phyloP scores from a whole-genome alignment of 2,113 vertebrate species.

The Morone chrysops region DNA sequence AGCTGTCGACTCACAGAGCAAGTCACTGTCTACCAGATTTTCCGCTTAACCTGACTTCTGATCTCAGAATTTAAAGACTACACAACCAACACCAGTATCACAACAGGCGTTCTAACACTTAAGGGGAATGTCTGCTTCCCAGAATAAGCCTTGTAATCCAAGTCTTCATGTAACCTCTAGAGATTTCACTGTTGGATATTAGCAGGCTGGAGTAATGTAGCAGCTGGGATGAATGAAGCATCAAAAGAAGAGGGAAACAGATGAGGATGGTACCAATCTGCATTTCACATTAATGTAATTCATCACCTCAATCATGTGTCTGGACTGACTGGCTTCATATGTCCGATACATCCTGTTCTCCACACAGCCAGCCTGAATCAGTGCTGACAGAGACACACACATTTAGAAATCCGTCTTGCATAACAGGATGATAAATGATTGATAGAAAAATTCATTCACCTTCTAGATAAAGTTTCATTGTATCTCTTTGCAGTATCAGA shows the following conservation, averaged over 20 bases:
- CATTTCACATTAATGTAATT: constrained; percentile 6
- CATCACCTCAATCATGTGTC: not conserved
- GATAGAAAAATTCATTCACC: not conserved
- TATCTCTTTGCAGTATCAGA: no score
- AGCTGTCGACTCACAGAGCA: not conserved
- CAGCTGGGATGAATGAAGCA: not conserved
- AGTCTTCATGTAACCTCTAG: not conserved
- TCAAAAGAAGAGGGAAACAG: not conserved
- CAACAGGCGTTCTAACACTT: not conserved
- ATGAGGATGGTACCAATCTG: constrained; percentile 4
- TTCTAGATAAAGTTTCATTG: no score
- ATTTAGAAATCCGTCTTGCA: not conserved
- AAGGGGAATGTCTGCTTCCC: not conserved
- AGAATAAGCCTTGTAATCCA: not conserved
- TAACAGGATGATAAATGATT: not conserved
- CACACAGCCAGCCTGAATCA: not conserved
- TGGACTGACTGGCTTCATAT: constrained; percentile 1
- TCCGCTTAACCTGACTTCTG: not conserved
- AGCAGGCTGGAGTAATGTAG: not conserved
- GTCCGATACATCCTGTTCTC: constrained; percentile 3
- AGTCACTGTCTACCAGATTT: not conserved
- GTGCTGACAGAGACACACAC: not conserved
- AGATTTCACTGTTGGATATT: not conserved
- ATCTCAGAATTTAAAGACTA: not conserved
- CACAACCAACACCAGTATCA: not conserved